Conservation (phyloP, 2,113 vertebrate genomes). For the Syngnathus floridae region DNA sequence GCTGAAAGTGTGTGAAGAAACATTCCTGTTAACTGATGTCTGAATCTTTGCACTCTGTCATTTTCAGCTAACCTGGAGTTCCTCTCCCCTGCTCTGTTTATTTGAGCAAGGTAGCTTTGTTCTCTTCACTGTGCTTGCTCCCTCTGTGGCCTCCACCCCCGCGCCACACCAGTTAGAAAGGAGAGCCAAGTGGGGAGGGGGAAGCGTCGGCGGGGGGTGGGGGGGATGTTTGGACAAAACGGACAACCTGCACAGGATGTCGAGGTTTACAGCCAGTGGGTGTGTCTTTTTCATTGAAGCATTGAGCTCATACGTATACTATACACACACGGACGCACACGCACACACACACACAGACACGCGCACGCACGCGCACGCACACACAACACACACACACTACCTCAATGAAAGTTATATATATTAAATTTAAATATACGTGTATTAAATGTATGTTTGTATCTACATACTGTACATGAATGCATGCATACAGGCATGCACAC, state of each 20-base stretch:
- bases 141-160: constrained; percentile 50
- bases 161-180: constrained; percentile 55
- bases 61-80: constrained; percentile 48
- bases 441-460: not conserved
- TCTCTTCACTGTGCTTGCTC: constrained; percentile 54
- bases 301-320: constrained; percentile 31
- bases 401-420: not conserved
- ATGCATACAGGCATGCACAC: constrained; percentile 10
- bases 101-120: constrained; percentile 68
- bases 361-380: no score
- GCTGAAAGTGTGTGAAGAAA: constrained; percentile 23
- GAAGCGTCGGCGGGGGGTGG: constrained; percentile 5
- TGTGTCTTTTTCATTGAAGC: constrained; percentile 65
- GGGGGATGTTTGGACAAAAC: constrained; percentile 68
- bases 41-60: constrained; percentile 27
- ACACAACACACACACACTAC: constrained; percentile 33
- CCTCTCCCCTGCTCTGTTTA: constrained; percentile 53
- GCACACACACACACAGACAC: constrained; percentile 16
- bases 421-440: not conserved
- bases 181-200: constrained; percentile 33
- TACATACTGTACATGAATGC: not conserved
- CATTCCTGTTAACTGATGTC: constrained; percentile 22
- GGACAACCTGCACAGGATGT: constrained; percentile 72
- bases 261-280: constrained; percentile 71
- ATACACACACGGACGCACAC: constrained; percentile 20